Percentiles rank a stretch among this genome's conserved stretches.
These are phyloP conservation scores for Ylistrum balloti DNA, from an alignment of 1,140 invertebrate species.

Conservation along the genomic window DNA sequence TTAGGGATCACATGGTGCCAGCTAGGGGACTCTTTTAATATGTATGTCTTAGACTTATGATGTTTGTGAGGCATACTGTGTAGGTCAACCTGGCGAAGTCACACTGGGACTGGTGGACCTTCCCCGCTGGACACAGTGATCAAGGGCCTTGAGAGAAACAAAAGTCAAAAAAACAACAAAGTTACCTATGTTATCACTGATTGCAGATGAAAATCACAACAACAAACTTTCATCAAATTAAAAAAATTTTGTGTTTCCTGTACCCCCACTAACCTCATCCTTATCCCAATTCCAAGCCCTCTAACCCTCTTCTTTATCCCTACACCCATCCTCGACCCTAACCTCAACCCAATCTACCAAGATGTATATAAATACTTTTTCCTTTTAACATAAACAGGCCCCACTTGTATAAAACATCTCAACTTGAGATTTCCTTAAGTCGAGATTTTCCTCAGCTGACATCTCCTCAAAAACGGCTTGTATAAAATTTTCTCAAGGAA, in stretches of 20 bases:
- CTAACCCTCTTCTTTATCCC: no score
- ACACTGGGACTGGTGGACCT: conserved; percentile 10
- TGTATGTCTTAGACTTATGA: neutral
- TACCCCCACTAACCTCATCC: neutral
- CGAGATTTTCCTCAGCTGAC: no score
- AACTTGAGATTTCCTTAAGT: no score
- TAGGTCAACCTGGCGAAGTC: neutral
- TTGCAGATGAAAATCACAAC: neutral
- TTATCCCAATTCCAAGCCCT: no score
- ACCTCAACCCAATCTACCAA: no score
- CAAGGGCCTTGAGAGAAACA: conserved; percentile 3
- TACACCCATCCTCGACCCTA: no score
- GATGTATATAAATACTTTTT: no score
- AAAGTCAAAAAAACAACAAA: conserved; percentile 15
- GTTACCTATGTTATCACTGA: conserved; percentile 10
- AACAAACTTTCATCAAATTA: neutral
- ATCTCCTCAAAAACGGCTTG: no score
- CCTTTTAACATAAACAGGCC: no score
- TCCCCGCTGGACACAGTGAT: conserved; percentile 36
- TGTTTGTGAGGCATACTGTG: conserved; percentile 31
- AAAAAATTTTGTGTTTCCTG: no score
- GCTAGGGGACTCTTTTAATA: neutral
- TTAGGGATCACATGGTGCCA: neutral
- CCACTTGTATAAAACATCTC: no score
- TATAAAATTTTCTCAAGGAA: no score